These are phyloP conservation scores for Cephus pulcher DNA, from an alignment of 2,888 invertebrate species.

Conservation along the genomic window DNA sequence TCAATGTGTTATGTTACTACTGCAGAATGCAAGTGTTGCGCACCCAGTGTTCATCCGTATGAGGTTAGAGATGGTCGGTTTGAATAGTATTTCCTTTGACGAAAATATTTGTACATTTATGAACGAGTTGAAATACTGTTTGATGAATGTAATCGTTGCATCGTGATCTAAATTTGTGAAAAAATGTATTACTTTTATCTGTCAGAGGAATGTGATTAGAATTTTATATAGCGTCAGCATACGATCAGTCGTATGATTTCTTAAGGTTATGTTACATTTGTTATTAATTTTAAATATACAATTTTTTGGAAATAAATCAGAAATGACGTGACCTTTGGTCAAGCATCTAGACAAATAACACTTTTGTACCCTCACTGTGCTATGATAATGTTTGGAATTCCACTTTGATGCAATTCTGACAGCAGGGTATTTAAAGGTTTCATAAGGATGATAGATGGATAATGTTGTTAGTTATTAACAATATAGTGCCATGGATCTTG, in stretches of 20 bases:
- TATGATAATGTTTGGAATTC: neutral
- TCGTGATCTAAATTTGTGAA: neutral
- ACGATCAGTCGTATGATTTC: slow-evolving; percentile 1
- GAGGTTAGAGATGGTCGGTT: neutral
- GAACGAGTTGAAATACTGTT: neutral
- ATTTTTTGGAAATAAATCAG: slow-evolving; percentile 18
- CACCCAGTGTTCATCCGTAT: neutral
- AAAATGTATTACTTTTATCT: neutral
- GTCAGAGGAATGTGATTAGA: neutral
- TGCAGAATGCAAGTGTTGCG: neutral
- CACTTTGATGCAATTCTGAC: neutral
- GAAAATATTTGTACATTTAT: neutral
- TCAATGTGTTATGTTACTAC: neutral
- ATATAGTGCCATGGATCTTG: slow-evolving; percentile 26
- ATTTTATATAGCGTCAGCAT: neutral
- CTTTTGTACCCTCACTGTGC: neutral
- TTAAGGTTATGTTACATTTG: slow-evolving; percentile 27
- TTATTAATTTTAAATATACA: slow-evolving; percentile 14
- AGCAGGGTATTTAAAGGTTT: neutral
- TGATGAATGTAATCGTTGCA: neutral
- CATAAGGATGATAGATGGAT: slow-evolving; percentile 17
- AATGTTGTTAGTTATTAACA: slow-evolving; percentile 13
- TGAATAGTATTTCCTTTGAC: neutral
- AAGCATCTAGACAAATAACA: slow-evolving; percentile 17
- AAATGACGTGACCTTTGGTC: slow-evolving; percentile 33